Evolutionary conservation across 1,140 invertebrate genomes (phyloP).

Genomic region (Metaphire vulgaris): DNA sequence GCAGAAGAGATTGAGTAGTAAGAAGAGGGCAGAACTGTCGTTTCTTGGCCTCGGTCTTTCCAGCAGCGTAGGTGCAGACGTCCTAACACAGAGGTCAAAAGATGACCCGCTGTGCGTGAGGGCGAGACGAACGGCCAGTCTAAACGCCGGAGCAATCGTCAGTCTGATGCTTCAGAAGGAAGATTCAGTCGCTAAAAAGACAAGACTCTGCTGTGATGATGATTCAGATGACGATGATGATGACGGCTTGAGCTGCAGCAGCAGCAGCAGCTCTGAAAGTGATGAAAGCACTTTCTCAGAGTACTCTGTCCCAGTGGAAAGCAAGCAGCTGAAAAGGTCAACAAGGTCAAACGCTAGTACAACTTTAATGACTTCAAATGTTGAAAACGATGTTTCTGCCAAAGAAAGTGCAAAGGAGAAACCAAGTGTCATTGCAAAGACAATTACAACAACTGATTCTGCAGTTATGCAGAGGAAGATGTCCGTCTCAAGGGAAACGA

Average conservation of each 20-base stretch:
- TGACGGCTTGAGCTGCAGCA: no score
- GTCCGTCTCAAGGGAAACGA: no score
- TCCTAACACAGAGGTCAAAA: background rate
- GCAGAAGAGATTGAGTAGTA: background rate
- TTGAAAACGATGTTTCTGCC: no score
- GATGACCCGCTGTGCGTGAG: background rate
- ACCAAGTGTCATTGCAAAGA: no score
- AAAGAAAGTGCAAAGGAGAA: no score
- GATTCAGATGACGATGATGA: background rate
- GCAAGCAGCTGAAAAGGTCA: background rate
- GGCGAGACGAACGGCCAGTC: slow-evolving; percentile 23
- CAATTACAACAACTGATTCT: no score
- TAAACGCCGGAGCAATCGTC: slow-evolving; percentile 26
- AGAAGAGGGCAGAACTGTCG: background rate
- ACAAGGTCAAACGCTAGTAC: no score
- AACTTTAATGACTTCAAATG: no score
- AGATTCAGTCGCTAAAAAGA: slow-evolving; percentile 2
- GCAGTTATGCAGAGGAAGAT: no score
- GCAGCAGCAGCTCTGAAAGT: background rate
- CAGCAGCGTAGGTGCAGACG: background rate
- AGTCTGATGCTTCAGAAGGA: slow-evolving; percentile 21
- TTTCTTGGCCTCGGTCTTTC: background rate
- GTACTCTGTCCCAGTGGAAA: background rate
- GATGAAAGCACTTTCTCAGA: background rate
- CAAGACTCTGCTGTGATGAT: background rate